Evolutionary conservation across 2,113 vertebrate genomes (phyloP), one percentile per base, ranked within the genome.

Genomic region (Antechinus stuartii): DNA sequence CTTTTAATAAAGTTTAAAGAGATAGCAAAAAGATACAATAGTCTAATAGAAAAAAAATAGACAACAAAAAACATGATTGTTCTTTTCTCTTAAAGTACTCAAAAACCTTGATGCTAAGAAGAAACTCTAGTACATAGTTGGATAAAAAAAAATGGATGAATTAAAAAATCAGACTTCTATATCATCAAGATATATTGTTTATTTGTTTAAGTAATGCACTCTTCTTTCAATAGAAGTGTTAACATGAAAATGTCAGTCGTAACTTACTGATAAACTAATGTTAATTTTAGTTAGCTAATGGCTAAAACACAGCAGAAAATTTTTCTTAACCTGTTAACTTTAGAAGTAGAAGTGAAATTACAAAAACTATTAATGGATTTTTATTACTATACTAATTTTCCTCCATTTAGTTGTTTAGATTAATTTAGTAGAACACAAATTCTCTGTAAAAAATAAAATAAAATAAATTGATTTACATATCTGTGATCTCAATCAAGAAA

Each of bases 11-110:
- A 93, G 96, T 97, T 97, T 97, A 93, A 96, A 95, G 49, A 93
- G 97, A 97, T 97, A 35, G 97, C 96, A 97, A 96, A 97, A 98
- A 98, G 97, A 96, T 93, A 98, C 96, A 94, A 96, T 94, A 97
- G 52, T 0, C 0, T 96, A 96, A 97, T 96, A 98, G 96, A 97
- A 98, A 98, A 97, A 97, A 96, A 47, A 52, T 95, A 98, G 94
- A 97, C 95, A 96, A 97, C 97, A 98, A 97, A 98, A 97, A 96
- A 97, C 96, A 97, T 97, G 95, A 96, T 94, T 95, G 8, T 97
- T 96, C 97, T 96, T 96, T 97, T 92, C 97, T 96, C 96, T 97
- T 92, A 90, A 95, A 53, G 92, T 57, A 93, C 53, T 42, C 92
- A 96, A 97, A 97, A 97, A n/a, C 6, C 97, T 94, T 97, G 96